Conservation (phyloP, 2,113 vertebrate species). For the Copsychus sechellarum region DNA sequence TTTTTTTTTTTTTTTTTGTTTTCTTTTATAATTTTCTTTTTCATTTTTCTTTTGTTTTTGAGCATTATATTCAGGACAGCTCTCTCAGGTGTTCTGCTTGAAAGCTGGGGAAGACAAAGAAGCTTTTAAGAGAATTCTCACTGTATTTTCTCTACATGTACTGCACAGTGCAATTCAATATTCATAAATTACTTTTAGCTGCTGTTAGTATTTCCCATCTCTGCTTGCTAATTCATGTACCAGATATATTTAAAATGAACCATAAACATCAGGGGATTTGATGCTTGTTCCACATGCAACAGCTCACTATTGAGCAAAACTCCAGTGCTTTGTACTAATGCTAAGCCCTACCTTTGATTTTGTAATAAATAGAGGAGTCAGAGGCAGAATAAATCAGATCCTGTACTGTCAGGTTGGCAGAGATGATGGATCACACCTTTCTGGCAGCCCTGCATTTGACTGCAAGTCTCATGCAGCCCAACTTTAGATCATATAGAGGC, state of each 20-base stretch:
- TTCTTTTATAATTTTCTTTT: too few relatives aligned
- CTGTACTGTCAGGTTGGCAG: background rate
- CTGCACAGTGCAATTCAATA: constrained; percentile 1
- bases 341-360: constrained; percentile 51
- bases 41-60: background rate
- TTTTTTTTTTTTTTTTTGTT: too few relatives aligned
- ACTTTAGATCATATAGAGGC: constrained; percentile 1
- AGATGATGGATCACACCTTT: constrained; percentile 33
- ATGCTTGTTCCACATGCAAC: background rate
- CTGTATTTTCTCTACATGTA: constrained; percentile 3
- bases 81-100: background rate
- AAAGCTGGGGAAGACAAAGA: background rate
- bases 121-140: background rate
- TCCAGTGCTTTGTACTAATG: background rate
- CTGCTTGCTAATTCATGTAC: constrained; percentile 47
- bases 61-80: background rate
- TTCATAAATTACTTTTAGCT: constrained; percentile 44
- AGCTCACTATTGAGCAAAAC: constrained; percentile 11
- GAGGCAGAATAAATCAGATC: constrained; percentile 32
- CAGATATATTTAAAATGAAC: constrained; percentile 34
- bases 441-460: constrained; percentile 27
- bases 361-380: constrained; percentile 26
- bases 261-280: constrained; percentile 2
- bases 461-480: constrained; percentile 6
- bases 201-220: constrained; percentile 39